Conservation (phyloP, 2,888 invertebrate species). For the Aspidiotus destructor region DNA sequence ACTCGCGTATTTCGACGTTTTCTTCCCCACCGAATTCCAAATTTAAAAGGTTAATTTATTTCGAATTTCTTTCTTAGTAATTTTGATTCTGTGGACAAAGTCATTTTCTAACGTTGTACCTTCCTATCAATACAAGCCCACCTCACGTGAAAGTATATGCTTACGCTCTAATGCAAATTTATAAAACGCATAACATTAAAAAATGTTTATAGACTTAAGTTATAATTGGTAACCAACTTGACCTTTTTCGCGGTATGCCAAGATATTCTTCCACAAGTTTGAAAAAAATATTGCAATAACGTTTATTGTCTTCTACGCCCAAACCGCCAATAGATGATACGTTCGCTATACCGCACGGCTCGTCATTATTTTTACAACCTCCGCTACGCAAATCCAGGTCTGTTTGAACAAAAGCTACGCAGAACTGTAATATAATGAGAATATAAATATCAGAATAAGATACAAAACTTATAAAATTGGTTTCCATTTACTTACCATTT, state of each 20-base stretch:
- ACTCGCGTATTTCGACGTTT: too few species aligned
- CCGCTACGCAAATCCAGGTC: constrained; percentile 55
- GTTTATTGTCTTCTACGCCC: constrained; percentile 55
- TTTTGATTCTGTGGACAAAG: too few species aligned
- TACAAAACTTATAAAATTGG: neutral
- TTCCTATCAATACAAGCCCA: too few species aligned
- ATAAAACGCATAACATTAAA: too few species aligned
- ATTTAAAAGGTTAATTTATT: too few species aligned
- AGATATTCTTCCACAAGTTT: constrained; percentile 51
- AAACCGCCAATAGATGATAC: constrained; percentile 58
- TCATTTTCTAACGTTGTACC: too few species aligned
- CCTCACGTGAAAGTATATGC: too few species aligned
- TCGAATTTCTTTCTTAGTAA: too few species aligned
- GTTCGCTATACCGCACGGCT: constrained; percentile 54
- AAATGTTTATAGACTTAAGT: too few species aligned
- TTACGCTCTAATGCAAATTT: too few species aligned
- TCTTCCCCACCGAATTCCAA: too few species aligned
- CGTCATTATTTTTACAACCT: constrained; percentile 45
- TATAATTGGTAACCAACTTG: too few species aligned
- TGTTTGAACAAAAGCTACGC: constrained; percentile 51
- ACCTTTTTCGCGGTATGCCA: constrained; percentile 52
- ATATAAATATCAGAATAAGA: neutral
- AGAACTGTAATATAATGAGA: constrained; percentile 41
- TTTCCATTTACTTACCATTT: constrained; percentile 37
- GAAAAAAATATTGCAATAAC: constrained; percentile 52